Conservation (phyloP, 2,888 invertebrate genomes). For the Plebejus melissa region DNA sequence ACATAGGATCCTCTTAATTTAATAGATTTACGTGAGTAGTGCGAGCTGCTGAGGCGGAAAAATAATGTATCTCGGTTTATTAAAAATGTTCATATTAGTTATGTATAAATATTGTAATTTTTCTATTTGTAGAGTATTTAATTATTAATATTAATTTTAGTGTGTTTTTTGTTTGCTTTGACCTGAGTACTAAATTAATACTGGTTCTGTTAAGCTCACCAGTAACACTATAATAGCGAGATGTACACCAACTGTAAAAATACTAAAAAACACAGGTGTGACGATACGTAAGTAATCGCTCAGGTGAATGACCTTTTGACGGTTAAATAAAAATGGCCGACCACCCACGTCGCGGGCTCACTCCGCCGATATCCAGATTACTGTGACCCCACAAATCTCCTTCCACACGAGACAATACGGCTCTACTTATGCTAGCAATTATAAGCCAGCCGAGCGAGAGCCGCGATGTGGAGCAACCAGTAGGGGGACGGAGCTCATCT, state of each 20-base stretch:
- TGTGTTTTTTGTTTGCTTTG: not conserved
- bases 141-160: not conserved
- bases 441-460: conserved; percentile 22
- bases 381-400: conserved; percentile 28
- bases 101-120: no score
- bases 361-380: conserved; percentile 28
- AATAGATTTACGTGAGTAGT: no score
- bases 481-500: conserved; percentile 20
- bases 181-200: not conserved
- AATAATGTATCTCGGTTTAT: no score
- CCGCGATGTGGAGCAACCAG: conserved; percentile 25
- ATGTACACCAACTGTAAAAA: conserved; percentile 50
- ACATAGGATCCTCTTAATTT: no score
- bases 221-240: conserved; percentile 33
- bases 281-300: conserved; percentile 50
- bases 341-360: conserved; percentile 62
- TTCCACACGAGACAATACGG: conserved; percentile 14
- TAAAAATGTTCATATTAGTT: no score
- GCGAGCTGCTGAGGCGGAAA: no score
- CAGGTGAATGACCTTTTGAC: conserved; percentile 70
- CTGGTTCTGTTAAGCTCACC: not conserved
- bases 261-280: conserved; percentile 57
- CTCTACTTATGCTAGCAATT: conserved; percentile 29
- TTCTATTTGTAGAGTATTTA: not conserved
- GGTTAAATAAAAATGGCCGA: conserved; percentile 62